Evolutionary conservation across 92 coral and sea anemone species (phyloP), one percentile per base, ranked within the genome.

Genomic region (Epizoanthus fatuus): DNA sequence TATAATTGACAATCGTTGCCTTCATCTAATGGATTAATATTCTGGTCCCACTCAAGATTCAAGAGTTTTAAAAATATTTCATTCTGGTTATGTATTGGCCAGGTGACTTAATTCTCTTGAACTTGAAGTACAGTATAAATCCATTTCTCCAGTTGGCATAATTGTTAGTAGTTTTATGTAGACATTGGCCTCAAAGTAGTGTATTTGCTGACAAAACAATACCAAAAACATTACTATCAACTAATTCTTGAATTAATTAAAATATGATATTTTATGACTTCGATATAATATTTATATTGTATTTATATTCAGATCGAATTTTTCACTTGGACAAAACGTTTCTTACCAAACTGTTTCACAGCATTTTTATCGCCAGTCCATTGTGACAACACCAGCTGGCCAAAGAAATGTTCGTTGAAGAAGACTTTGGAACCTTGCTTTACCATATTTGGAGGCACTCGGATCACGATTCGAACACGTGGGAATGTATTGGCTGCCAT

Each of bases 281-380:
- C 74, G 17, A 39, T 49, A 12, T 42, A 35, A 63, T 7, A 3
- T 51, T 16, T 22, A 22, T 51, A 6, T 29, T 42, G 47, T 42
- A 42, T 42, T 42, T 42, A 7, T 42, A 4, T 42, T 42, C 6
- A 47, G 12, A 47, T 47, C 10, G 9, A 45, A 55, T 3, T 8
- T 55, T 29, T 3, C 20, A 15, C 15, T n/a, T n/a, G 40, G 16
- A 16, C 14, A 15, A 2, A 1, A 12, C 15, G 35, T 22, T 42
- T 51, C 96, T 69, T 65, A 93, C 96, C 96, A 87, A 93, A 93
- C 53, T 93, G 94, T 51, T 85, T 78, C 71, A 93, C 84, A 45
- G 86, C 69, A 9, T 72, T 63, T 13, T 63, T 79, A 22, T 80
- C 69, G 56, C 55, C 91, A 40, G 56, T 66, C 84, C 93, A 86